Percentiles rank a stretch among this genome's conserved stretches.
These are phyloP conservation scores for Lymantria monacha DNA, from an alignment of 2,888 invertebrate species.

Conservation along the genomic window DNA sequence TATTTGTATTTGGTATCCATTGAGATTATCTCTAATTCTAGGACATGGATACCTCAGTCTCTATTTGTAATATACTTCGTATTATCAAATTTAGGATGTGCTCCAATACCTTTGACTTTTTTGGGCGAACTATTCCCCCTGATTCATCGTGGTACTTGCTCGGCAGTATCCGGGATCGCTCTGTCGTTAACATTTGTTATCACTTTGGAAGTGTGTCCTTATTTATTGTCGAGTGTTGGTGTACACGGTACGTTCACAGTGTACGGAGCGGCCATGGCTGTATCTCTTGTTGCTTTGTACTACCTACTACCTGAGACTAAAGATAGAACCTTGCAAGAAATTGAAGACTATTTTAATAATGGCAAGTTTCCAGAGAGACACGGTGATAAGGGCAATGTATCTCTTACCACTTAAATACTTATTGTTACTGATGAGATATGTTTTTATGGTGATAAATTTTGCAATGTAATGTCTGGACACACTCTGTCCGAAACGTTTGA, in stretches of 20 bases:
- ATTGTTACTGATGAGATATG: too few relatives aligned
- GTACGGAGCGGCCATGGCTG: not conserved
- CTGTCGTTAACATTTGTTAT: constrained; percentile 41
- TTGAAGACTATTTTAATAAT: constrained; percentile 5
- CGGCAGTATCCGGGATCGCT: constrained; percentile 39
- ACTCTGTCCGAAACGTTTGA: too few relatives aligned
- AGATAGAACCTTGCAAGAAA: constrained; percentile 3
- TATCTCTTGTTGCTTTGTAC: constrained; percentile 1
- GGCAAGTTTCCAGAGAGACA: too few relatives aligned
- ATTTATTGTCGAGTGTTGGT: constrained; percentile 20
- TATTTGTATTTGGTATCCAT: constrained; percentile 45
- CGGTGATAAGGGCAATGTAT: too few relatives aligned
- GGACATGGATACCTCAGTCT: constrained; percentile 41
- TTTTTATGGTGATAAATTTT: too few relatives aligned
- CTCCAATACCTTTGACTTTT: constrained; percentile 55
- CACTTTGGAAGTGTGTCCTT: constrained; percentile 48
- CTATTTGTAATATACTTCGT: constrained; percentile 53
- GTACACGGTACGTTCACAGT: constrained; percentile 1
- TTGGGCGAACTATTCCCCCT: constrained; percentile 62
- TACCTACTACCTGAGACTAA: constrained; percentile 12
- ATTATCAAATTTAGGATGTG: constrained; percentile 57
- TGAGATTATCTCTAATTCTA: constrained; percentile 37
- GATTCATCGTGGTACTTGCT: constrained; percentile 50
- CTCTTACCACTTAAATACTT: too few relatives aligned
- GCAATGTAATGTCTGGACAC: too few relatives aligned